These are phyloP conservation scores for Morbakka virulenta DNA, from an alignment of 30 jellyfish, hydroid and myxozoan genomes.

Conservation along the genomic window DNA sequence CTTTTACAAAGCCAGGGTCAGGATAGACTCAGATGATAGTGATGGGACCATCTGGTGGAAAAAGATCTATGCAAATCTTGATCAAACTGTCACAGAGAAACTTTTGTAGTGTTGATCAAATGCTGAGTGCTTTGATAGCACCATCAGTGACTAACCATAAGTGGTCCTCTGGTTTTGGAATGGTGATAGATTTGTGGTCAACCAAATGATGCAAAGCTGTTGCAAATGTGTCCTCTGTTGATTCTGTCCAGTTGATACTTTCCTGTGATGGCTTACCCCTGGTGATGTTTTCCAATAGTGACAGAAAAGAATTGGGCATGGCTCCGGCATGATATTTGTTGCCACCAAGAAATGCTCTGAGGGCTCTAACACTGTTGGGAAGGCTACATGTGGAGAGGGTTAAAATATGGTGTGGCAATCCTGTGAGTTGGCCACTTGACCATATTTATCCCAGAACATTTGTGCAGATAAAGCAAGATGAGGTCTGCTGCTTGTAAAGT, in stretches of 20 bases:
- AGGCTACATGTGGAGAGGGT: slow-evolving; percentile 35
- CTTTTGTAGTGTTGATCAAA: no score
- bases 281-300: slow-evolving; percentile 25
- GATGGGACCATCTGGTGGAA: no score
- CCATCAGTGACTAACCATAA: no score
- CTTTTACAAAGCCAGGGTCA: no score
- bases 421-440: slow-evolving; percentile 37
- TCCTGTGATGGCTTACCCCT: slow-evolving; percentile 32
- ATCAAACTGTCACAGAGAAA: no score
- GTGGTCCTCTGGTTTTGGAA: no score
- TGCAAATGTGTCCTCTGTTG: no score
- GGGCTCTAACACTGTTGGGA: slow-evolving; percentile 30
- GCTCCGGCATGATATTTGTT: slow-evolving; percentile 42
- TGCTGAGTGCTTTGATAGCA: no score
- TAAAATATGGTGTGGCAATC: slow-evolving; percentile 44
- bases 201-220: no score
- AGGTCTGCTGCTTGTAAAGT: slow-evolving; percentile 19
- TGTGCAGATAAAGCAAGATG: slow-evolving; percentile 16
- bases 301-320: slow-evolving; percentile 4
- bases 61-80: no score
- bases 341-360: slow-evolving; percentile 53
- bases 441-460: slow-evolving; percentile 62
- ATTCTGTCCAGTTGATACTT: slow-evolving; percentile 5
- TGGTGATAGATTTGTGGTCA: no score
- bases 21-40: no score